Percentiles rank a stretch among this genome's conserved stretches.
Conservation (phyloP, 2,113 vertebrate genomes). For the Cromileptes altivelis region DNA sequence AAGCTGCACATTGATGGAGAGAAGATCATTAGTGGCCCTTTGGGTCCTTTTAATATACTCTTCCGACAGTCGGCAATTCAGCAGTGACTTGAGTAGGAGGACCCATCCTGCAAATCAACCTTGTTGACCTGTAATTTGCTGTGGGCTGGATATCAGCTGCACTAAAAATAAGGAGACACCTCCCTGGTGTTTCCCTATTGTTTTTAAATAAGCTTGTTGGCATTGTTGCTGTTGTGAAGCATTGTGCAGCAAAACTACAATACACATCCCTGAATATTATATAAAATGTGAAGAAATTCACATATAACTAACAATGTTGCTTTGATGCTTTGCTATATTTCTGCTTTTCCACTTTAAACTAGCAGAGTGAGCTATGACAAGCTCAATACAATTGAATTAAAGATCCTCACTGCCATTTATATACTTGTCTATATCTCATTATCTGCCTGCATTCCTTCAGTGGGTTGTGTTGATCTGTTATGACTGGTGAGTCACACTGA, state of each 20-base stretch:
- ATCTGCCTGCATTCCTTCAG: conserved; percentile 25
- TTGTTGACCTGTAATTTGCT: conserved; percentile 80
- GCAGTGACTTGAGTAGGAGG: conserved; percentile 73
- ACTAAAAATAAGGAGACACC: conserved; percentile 61
- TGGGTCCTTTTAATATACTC: conserved; percentile 83
- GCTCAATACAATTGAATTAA: neutral
- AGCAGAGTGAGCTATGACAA: conserved; percentile 1
- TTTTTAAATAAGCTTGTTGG: conserved; percentile 11
- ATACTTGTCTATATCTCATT: conserved; percentile 46
- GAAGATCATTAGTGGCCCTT: conserved; percentile 81
- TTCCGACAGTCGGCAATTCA: conserved; percentile 69
- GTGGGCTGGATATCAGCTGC: conserved; percentile 63
- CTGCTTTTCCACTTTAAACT: neutral
- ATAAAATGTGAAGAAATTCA: neutral
- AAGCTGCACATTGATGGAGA: conserved; percentile 79
- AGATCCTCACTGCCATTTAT: conserved; percentile 8
- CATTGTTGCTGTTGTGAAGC: neutral
- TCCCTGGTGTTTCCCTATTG: conserved; percentile 43
- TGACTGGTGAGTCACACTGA: conserved; percentile 31
- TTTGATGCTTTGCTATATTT: neutral
- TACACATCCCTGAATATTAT: neutral
- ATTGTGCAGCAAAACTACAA: neutral
- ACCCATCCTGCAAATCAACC: conserved; percentile 77
- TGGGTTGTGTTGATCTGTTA: conserved; percentile 39
- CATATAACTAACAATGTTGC: neutral